Percentiles rank a stretch among this genome's conserved stretches.
Conservation (phyloP, 2,888 invertebrate genomes). For the Bombylius discolor region DNA sequence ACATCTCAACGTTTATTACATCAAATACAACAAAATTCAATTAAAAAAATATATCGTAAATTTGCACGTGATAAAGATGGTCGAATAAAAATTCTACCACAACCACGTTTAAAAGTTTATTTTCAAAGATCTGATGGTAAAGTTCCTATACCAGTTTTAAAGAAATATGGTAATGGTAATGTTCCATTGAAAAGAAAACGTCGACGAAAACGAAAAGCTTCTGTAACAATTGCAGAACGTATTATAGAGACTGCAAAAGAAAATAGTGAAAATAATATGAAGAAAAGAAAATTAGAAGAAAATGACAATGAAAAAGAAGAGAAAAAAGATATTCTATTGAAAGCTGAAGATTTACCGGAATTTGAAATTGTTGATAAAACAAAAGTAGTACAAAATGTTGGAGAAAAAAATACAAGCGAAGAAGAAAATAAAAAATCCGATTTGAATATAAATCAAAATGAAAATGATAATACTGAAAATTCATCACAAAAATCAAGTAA, state of each 20-base stretch:
- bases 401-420: not conserved
- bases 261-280: not conserved
- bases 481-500: conserved; percentile 42
- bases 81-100: conserved; percentile 10
- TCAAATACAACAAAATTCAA: not conserved
- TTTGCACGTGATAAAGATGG: conserved; percentile 8
- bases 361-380: too few relatives aligned
- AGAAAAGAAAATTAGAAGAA: not conserved
- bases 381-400: not conserved
- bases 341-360: not conserved
- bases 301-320: too few relatives aligned
- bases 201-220: not conserved
- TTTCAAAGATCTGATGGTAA: conserved; percentile 11
- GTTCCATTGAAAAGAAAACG: conserved; percentile 4
- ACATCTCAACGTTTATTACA: too few relatives aligned
- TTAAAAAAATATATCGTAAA: not conserved
- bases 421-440: not conserved
- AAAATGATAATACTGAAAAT: conserved; percentile 48
- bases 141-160: conserved; percentile 12
- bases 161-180: not conserved
- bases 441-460: conserved; percentile 39
- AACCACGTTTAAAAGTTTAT: conserved; percentile 10
- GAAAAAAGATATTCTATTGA: not conserved
- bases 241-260: too few relatives aligned
- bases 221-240: not conserved